Base-by-base conservation (phyloP, 2,797 vertebrate genomes). In the Mormyrus hasselquistii region DNA sequence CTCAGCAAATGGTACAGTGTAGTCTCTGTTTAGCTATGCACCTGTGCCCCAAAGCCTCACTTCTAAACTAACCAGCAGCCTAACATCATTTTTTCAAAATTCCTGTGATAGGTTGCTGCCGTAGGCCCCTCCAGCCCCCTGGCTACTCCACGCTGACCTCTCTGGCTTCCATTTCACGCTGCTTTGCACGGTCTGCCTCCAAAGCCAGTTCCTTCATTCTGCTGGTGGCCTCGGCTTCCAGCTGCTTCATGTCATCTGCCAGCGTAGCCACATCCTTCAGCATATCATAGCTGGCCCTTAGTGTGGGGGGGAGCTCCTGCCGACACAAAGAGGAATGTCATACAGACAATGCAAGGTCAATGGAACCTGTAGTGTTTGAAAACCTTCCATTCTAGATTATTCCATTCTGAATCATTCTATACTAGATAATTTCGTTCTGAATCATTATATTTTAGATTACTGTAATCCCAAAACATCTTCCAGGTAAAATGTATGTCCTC, bases 141-240 rank as follows among this genome's bases (percentile, higher is more conserved):
- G 62, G 62, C 9, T 9, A 25, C 22, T 3, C 83, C 14, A 3
- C 1, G 6, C 91, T 9, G 73, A 96, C 96, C 93, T 95, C 52
- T 34, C 90, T 10, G 0, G 94, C 94, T 0, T 91, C 88, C 0
- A 19, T 55, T 55, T 90, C 38, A 89, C 92, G 90, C 41, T 0
- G 41, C 29, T 34, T 25, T 2, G 91, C 92, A 0, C 49, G 12
- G 0, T 88, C 88, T 88, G 91, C 90, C 86, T 94, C 90, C 0
- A 1, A 4, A 0, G 2, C 6, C 44, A 95, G 3, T 0, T 79
- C 69, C 41, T 5, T 73, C 0, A 52, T 76, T 0, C 89, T 50
- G 0, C 1, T 12, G 0, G 0, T 29, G 0, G 91, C 89, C 49
- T 50, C 9, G 0, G 4, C 49, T 59, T 52, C 92, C 82, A 96